A percentile compares a stretch with the other conserved stretches of the same genome.
phyloP scores from a whole-genome alignment of 2,113 vertebrate species.

The Atrichornis clamosus region DNA sequence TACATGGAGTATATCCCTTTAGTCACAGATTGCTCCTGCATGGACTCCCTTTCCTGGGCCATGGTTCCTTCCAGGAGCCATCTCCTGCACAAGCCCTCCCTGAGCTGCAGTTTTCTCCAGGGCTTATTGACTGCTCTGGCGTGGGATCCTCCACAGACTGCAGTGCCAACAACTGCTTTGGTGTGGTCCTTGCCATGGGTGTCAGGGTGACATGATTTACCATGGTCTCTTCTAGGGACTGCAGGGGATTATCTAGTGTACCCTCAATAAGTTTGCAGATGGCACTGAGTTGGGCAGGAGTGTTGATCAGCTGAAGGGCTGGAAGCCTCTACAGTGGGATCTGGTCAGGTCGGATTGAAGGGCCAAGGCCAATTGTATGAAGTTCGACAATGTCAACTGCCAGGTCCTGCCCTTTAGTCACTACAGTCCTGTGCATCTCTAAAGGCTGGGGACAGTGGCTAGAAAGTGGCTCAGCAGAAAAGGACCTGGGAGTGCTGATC shows the following conservation, averaged over 20 bases:
- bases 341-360: no score
- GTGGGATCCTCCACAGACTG: not conserved
- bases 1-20: not conserved
- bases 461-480: not conserved
- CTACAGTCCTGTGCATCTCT: not conserved
- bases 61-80: not conserved
- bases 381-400: not conserved
- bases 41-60: not conserved
- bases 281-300: fast-evolving
- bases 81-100: not conserved
- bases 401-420: not conserved
- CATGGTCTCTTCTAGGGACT: not conserved
- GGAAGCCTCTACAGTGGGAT: not conserved
- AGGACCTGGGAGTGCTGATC: not conserved
- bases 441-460: not conserved
- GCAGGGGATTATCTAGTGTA: not conserved
- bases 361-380: not conserved
- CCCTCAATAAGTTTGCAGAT: not conserved
- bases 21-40: not conserved
- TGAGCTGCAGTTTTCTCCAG: not conserved
- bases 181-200: not conserved
- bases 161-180: not conserved
- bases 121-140: not conserved
- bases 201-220: not conserved
- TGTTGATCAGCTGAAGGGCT: not conserved